Evolutionary conservation across 2,113 vertebrate species (phyloP).

Genomic region (Morone saxatilis): DNA sequence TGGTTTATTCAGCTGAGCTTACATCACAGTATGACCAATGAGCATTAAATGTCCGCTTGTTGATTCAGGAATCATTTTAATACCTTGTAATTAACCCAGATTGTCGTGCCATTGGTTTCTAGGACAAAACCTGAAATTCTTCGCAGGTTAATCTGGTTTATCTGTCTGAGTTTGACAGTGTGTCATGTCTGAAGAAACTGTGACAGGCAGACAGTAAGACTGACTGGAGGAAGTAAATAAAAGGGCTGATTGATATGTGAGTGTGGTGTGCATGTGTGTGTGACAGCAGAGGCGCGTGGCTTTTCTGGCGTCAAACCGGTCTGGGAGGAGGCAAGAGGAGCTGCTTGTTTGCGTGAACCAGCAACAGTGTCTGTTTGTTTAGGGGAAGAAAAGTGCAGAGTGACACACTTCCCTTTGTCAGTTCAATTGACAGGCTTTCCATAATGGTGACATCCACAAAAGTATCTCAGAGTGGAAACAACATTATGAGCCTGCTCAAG

Average conservation of each 20-base stretch:
- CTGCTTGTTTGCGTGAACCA: slow-evolving; percentile 48
- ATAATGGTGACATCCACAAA: slow-evolving; percentile 42
- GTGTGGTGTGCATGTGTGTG: slow-evolving; percentile 31
- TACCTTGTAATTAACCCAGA: not conserved
- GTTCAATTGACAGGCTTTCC: slow-evolving; percentile 30
- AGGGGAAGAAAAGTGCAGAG: slow-evolving; percentile 42
- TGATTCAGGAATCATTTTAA: slow-evolving; percentile 7
- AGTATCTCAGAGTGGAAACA: slow-evolving; percentile 20
- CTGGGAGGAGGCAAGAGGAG: slow-evolving; percentile 45
- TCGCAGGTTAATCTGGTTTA: not conserved
- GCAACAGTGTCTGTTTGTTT: slow-evolving; percentile 73
- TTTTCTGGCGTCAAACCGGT: slow-evolving; percentile 67
- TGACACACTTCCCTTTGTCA: slow-evolving; percentile 61
- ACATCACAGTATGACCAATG: not conserved
- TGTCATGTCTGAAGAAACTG: slow-evolving; percentile 5
- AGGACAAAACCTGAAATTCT: not conserved
- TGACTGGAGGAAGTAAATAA: slow-evolving; percentile 56
- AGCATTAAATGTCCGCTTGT: not conserved
- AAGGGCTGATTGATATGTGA: slow-evolving; percentile 59
- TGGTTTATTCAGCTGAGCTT: slow-evolving; percentile 17
- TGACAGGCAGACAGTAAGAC: slow-evolving; percentile 38
- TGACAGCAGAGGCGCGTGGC: slow-evolving; percentile 62
- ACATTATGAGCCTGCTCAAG: slow-evolving; percentile 17
- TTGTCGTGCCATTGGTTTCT: not conserved
- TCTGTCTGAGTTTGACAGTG: slow-evolving; percentile 43